Evolutionary conservation across 2,797 vertebrate species (phyloP).

Genomic region (Macropus fuliginosus): DNA sequence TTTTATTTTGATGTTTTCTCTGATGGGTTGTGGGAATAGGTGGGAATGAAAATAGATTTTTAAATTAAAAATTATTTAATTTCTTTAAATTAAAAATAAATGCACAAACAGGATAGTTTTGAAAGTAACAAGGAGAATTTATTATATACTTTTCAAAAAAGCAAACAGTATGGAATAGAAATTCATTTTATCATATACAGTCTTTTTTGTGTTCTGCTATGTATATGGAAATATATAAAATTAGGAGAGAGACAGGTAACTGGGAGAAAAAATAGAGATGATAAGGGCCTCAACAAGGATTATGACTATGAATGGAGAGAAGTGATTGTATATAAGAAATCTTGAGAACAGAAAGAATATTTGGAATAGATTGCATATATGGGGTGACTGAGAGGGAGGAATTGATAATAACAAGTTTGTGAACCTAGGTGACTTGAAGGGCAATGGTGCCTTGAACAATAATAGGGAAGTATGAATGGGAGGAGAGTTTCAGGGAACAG

Average conservation of each 20-base stretch:
- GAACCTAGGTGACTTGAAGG: not conserved
- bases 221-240: not conserved
- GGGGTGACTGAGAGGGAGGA: not conserved
- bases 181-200: not conserved
- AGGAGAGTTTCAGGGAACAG: not conserved
- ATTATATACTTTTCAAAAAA: not conserved
- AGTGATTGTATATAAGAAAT: not conserved
- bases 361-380: not conserved
- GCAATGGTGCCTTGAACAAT: not conserved
- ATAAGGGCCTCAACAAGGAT: not conserved
- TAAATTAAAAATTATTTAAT: not conserved
- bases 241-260: not conserved
- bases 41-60: not conserved
- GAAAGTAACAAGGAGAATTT: not conserved
- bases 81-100: not conserved
- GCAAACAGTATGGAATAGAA: not conserved
- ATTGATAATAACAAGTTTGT: not conserved
- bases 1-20: not conserved
- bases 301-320: not conserved
- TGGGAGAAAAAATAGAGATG: not conserved
- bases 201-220: not conserved
- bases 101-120: not conserved
- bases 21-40: not conserved
- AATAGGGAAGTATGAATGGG: not conserved
- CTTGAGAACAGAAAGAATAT: not conserved